Evolutionary conservation across 1,140 invertebrate genomes (phyloP), one percentile per base, ranked within the genome.

Genomic region (Diorhabda sublineata): DNA sequence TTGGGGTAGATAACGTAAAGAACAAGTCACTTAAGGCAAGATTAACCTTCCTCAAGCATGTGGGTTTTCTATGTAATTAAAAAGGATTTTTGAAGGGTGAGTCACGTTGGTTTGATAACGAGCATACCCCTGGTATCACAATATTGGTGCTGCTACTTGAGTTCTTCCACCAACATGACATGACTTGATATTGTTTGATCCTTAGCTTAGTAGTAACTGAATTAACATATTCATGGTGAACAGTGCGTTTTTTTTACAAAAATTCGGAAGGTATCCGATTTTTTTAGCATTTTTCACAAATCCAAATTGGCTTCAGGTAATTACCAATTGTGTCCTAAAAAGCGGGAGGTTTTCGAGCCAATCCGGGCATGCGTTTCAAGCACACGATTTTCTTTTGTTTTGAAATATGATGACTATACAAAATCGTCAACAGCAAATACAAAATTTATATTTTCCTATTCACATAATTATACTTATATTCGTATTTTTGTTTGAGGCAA

Each of bases 381-480:
- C 70, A 71, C 70, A 71, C 64, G 67, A 65, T 61, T 67, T 57
- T 64, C 61, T 45, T 68, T 64, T 71, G 66, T 26, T 26, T 26
- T 71, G 63, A 62, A 71, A 69, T 60, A 56, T 61, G 41, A 41
- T 45, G 56, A 68, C 67, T 62, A 68, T 63, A 68, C 67, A 68
- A 68, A 60, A 67, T 43, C 62, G 9, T 68, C 59, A 68, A 68
- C 67, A 62, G 67, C 67, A 68, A 71, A 71, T 71, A 71, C 70
- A 71, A 71, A 71, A 71, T 71, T 71, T 68, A 68, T 68, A 62
- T 68, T 26, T 68, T 56, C 11, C 45, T 62, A 68, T 44, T 63
- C 59, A 62, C 59, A 68, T 62, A 68, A 42, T 52, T 63, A 68
- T 62, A 52, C 6, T n/a, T 52, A 41, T 68, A 47, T 47, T 68